phyloP scores from a whole-genome alignment of 64 coral and sea anemone genomes.

The Montipora sp. region DNA sequence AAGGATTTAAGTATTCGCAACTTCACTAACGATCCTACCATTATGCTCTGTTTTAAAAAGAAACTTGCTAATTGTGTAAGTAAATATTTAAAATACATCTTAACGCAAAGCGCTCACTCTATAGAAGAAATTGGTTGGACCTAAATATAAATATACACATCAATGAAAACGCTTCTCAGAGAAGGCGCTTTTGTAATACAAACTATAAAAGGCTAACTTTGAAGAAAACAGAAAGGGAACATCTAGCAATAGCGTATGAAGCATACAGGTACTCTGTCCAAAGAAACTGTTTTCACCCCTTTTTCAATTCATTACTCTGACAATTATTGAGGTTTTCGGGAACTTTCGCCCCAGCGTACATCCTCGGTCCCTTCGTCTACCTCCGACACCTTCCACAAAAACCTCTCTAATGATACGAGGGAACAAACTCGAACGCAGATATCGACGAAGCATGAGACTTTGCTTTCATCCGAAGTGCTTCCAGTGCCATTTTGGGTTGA shows the following conservation, averaged over 20 bases:
- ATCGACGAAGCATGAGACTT: constrained; percentile 83
- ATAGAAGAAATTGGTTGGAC: background rate
- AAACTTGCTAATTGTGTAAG: constrained; percentile 43
- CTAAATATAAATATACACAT: background rate
- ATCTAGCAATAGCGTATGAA: background rate
- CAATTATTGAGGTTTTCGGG: no score
- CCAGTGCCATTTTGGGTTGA: constrained; percentile 91
- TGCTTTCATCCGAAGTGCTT: constrained; percentile 93
- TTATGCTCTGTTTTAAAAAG: constrained; percentile 29
- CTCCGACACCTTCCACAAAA: background rate
- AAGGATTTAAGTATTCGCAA: constrained; percentile 24
- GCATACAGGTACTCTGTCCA: background rate
- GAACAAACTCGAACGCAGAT: constrained; percentile 91
- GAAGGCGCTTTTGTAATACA: background rate
- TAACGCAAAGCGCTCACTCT: constrained; percentile 2
- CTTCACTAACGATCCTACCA: constrained; percentile 27
- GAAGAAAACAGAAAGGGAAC: background rate
- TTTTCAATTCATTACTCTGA: background rate
- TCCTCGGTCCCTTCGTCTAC: background rate
- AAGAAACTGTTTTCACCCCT: background rate
- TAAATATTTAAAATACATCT: constrained; percentile 17
- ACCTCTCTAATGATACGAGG: constrained; percentile 74
- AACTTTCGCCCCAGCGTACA: no score
- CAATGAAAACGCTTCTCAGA: background rate
- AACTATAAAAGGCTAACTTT: background rate